Conservation (phyloP, 64 coral and sea anemone genomes). For the Porites australiensis region DNA sequence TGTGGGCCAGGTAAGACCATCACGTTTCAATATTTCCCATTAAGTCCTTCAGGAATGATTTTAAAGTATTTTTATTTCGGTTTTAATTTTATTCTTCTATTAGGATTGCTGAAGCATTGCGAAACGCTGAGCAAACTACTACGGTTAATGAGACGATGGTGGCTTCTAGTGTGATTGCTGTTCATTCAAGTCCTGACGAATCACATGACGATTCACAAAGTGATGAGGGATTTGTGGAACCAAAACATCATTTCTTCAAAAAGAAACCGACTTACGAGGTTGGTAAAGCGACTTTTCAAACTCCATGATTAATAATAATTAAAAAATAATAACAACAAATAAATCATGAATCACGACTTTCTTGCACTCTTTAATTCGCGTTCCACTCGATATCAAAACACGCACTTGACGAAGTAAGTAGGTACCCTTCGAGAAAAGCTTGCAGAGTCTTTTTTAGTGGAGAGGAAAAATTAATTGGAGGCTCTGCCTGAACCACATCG, state of each 20-base stretch:
- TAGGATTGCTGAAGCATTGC: constrained; percentile 9
- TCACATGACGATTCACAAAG: background rate
- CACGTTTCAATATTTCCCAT: background rate
- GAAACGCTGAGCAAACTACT: background rate
- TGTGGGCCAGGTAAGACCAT: too few relatives aligned
- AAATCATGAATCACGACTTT: too few relatives aligned
- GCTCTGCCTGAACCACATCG: too few relatives aligned
- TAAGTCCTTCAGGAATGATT: background rate
- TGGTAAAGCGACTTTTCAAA: background rate
- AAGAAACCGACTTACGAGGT: constrained; percentile 33
- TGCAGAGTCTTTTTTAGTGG: too few relatives aligned
- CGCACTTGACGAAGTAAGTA: too few relatives aligned
- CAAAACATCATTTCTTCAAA: background rate
- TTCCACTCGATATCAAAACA: too few relatives aligned
- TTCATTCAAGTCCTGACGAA: constrained; percentile 5
- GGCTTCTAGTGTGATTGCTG: background rate
- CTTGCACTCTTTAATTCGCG: too few relatives aligned
- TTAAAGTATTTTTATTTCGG: background rate
- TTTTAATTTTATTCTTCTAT: background rate
- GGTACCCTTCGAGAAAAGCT: too few relatives aligned
- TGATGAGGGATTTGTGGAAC: constrained; percentile 39
- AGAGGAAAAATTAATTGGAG: too few relatives aligned
- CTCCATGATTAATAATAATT: background rate
- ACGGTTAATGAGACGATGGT: constrained; percentile 9
- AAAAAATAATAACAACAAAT: too few relatives aligned